Evolutionary conservation across 2,797 vertebrate species (phyloP), one percentile per base, ranked within the genome.

Genomic region (Eulemur albifrons): DNA sequence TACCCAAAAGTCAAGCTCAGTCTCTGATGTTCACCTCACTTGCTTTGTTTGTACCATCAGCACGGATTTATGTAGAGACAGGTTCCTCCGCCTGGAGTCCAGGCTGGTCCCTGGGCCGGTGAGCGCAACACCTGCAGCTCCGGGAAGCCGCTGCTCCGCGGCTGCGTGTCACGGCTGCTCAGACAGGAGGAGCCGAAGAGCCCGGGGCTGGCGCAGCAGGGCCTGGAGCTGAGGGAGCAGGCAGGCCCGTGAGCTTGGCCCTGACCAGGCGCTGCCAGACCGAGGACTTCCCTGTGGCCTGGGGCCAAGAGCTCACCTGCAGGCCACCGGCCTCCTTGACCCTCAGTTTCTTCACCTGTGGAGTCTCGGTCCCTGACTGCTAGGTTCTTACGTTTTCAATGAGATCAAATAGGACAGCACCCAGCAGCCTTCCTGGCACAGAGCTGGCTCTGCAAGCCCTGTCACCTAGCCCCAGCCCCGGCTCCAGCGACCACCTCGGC

Each of bases 1-100:
- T 85, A 88, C 95, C 96, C 93, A 96, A 95, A 98, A 98, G 97
- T 96, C 98, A 97, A 97, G 91, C 93, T 88, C 94, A 93, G 91
- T 86, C 79, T 54, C 90, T 77, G 75, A 93, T 86, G 83, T 86
- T 95, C 85, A 72, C n/a, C 97, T 77, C 73, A 75, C 86, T 94
- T 90, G 91, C 89, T 87, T 6, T 6, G 18, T 86, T 95, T 97
- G 96, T 92, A 88, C 40, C 21, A 75, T 69, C 21, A 91, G 83
- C 35, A 35, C 95, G 95, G 93, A 92, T 95, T 94, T 95, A 94
- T 86, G 32, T 86, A 92, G 95, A 97, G 83, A 94, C 90, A 95
- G 93, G 93, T 52, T 38, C 85, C 25, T 76, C 81, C 2, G 13
- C 35, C 52, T 35, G 35, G 57, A 43, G 52, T 27, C 35, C 54